Conservation (phyloP, 2,888 invertebrate genomes). For the Ophion obscuratus region DNA sequence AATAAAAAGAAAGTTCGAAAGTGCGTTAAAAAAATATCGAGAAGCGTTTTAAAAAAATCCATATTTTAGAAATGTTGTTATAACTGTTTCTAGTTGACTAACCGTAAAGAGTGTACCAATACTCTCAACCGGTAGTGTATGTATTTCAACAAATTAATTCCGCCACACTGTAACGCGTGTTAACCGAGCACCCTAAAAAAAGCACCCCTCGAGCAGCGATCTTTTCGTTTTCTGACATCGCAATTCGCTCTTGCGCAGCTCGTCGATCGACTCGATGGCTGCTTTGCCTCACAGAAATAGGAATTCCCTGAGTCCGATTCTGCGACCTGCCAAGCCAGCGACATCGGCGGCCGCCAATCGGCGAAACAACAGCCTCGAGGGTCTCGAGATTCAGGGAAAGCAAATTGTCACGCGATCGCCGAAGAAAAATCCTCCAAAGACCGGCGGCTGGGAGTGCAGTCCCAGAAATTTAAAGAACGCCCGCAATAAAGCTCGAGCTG, state of each 20-base stretch:
- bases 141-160: no score
- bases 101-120: no score
- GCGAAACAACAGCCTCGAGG: constrained; percentile 60
- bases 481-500: constrained; percentile 65
- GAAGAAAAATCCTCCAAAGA: constrained; percentile 67
- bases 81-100: no score
- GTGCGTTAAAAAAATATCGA: no score
- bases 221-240: not conserved
- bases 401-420: constrained; percentile 73
- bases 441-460: constrained; percentile 69
- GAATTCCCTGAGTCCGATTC: constrained; percentile 79
- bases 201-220: not conserved
- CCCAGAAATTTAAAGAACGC: constrained; percentile 66
- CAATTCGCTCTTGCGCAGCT: constrained; percentile 48
- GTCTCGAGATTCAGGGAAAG: constrained; percentile 77
- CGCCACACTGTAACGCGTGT: no score
- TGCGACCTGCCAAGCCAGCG: constrained; percentile 68
- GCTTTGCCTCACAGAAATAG: constrained; percentile 70
- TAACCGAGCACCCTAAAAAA: not conserved
- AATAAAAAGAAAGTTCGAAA: no score
- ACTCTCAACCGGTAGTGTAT: no score
- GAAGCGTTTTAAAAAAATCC: no score
- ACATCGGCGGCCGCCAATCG: constrained; percentile 67
- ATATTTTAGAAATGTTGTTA: no score
- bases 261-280: constrained; percentile 71